Conservation (phyloP, 2,113 vertebrate species). For the Chlamydotis undulata region DNA sequence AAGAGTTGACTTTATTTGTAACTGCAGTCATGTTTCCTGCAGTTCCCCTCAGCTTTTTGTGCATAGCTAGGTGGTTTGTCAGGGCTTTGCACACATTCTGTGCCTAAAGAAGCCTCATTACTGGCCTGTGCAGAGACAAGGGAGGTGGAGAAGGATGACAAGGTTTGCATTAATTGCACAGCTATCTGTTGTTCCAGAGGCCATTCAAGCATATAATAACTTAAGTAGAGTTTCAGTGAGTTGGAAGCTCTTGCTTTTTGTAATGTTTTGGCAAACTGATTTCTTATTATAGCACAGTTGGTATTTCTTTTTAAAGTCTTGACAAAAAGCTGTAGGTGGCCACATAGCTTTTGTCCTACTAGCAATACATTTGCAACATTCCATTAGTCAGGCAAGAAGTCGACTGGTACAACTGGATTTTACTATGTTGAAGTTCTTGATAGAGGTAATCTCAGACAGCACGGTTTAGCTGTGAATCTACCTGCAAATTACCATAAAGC, state of each 20-base stretch:
- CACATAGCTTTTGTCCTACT: constrained; percentile 23
- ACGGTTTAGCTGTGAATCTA: not conserved
- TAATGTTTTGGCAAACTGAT: constrained; percentile 63
- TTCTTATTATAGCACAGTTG: constrained; percentile 67
- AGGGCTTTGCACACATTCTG: constrained; percentile 27
- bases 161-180: constrained; percentile 73
- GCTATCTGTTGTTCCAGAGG: constrained; percentile 70
- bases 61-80: constrained; percentile 54
- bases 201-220: constrained; percentile 74
- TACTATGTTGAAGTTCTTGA: not conserved
- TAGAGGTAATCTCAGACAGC: not conserved
- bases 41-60: not conserved
- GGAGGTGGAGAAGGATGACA: constrained; percentile 67
- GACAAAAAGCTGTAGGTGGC: constrained; percentile 56
- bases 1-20: not conserved
- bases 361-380: not conserved
- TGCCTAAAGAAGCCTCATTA: constrained; percentile 68
- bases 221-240: constrained; percentile 71
- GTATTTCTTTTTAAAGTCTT: constrained; percentile 63
- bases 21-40: not conserved
- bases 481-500: not conserved
- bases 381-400: not conserved
- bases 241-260: constrained; percentile 65
- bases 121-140: constrained; percentile 54
- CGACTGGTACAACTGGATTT: not conserved